A percentile compares a stretch with the other conserved stretches of the same genome.
These are phyloP conservation scores for Antitype chi DNA, from an alignment of 2,888 invertebrate species.

Conservation along the genomic window DNA sequence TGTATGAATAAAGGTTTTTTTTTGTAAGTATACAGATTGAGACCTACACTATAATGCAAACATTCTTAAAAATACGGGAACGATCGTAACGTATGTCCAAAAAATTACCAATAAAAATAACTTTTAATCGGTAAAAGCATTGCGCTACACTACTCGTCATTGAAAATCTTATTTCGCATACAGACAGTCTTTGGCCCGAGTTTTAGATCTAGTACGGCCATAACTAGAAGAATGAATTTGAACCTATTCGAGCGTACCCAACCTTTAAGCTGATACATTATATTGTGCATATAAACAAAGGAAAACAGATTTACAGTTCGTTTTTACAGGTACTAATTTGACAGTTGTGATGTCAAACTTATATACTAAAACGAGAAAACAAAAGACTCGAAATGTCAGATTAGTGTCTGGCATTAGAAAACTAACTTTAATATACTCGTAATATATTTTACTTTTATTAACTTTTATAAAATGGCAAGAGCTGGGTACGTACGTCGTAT, in stretches of 20 bases:
- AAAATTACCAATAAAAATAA: neutral
- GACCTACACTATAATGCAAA: too few species aligned
- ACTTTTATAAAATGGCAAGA: neutral
- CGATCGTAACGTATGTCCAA: neutral
- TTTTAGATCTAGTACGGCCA: neutral
- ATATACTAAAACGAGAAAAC: too few species aligned
- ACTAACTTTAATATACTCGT: too few species aligned
- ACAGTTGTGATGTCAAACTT: too few species aligned
- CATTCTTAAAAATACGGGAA: neutral
- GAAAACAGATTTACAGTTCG: neutral
- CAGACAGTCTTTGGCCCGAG: neutral
- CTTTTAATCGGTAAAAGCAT: neutral
- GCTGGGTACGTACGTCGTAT: slow-evolving; percentile 6
- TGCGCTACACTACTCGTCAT: neutral
- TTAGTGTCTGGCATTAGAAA: too few species aligned
- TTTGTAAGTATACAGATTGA: neutral
- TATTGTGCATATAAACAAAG: too few species aligned
- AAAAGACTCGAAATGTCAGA: too few species aligned
- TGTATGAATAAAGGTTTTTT: neutral
- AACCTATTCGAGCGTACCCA: neutral
- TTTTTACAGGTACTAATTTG: too few species aligned
- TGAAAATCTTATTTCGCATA: neutral
- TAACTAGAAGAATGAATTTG: neutral
- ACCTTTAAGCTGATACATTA: neutral
- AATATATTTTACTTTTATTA: neutral